Conservation (phyloP, 2,888 invertebrate species). For the Elgonia sp. region DNA sequence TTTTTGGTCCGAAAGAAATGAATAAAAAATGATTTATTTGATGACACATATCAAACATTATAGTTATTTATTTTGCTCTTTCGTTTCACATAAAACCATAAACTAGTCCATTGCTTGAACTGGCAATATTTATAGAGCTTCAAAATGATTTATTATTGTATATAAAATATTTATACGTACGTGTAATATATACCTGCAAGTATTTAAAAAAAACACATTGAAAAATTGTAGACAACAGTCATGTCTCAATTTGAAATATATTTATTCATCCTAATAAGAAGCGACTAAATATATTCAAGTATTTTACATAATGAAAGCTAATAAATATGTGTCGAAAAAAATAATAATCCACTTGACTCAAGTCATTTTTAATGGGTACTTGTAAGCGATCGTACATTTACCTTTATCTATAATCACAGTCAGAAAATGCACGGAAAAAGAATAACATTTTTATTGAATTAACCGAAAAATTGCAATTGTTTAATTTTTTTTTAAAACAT, state of each 20-base stretch:
- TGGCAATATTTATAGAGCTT: constrained; percentile 14
- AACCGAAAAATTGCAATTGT: too few species aligned
- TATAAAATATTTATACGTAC: constrained; percentile 22
- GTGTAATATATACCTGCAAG: constrained; percentile 13
- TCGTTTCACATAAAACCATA: too few species aligned
- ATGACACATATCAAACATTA: too few species aligned
- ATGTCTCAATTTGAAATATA: constrained; percentile 42
- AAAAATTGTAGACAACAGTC: constrained; percentile 26
- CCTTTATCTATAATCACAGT: too few species aligned
- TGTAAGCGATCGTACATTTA: neutral
- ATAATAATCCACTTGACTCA: constrained; percentile 23
- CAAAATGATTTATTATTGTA: constrained; percentile 1
- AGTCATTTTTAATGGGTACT: neutral
- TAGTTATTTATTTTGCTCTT: too few species aligned
- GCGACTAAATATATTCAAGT: constrained; percentile 28
- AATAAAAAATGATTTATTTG: too few species aligned
- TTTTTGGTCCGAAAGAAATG: too few species aligned
- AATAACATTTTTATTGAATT: too few species aligned
- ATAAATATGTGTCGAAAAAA: constrained; percentile 50
- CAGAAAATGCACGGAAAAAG: too few species aligned
- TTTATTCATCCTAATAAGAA: neutral
- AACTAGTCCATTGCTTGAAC: neutral
- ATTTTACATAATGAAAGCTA: constrained; percentile 62
- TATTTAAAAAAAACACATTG: constrained; percentile 3
- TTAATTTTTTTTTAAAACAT: too few species aligned